Conservation (phyloP, 1,140 invertebrate species). For the Tyrophagus putrescentiae region DNA sequence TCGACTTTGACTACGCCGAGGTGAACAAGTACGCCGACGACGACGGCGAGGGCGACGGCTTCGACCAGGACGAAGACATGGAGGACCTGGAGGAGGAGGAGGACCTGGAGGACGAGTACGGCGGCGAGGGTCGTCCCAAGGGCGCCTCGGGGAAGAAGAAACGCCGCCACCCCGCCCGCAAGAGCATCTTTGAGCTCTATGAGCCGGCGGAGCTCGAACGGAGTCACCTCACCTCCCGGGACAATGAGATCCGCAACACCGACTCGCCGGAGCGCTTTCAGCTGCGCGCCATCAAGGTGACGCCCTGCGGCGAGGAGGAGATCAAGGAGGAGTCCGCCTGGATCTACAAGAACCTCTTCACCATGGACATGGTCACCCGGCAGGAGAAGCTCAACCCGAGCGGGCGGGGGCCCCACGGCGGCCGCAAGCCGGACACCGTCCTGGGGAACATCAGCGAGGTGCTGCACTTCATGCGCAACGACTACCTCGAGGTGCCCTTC, state of each 20-base stretch:
- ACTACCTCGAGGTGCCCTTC: conserved; percentile 77
- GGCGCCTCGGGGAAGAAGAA: conserved; percentile 48
- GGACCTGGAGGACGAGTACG: conserved; percentile 38
- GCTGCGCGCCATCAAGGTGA: conserved; percentile 63
- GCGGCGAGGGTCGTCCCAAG: conserved; percentile 31
- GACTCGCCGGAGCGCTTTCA: conserved; percentile 70
- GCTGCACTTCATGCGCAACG: conserved; percentile 87
- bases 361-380: conserved; percentile 57
- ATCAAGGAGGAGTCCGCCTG: conserved; percentile 87
- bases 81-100: conserved; percentile 40
- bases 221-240: conserved; percentile 83
- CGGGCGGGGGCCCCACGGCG: conserved; percentile 26
- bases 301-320: conserved; percentile 62
- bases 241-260: conserved; percentile 73
- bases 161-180: conserved; percentile 61
- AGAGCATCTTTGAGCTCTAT: conserved; percentile 73
- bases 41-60: conserved; percentile 61
- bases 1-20: conserved; percentile 94
- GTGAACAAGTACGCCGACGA: conserved; percentile 77
- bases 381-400: conserved; percentile 35
- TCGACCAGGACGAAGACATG: conserved; percentile 53
- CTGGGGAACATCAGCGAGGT: conserved; percentile 81
- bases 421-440: conserved; percentile 42
- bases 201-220: conserved; percentile 93
- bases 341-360: conserved; percentile 91